A percentile compares a stretch with the other conserved stretches of the same genome.
Evolutionary conservation across 2,113 vertebrate species (phyloP).

Genomic region (Takifugu flavidus): DNA sequence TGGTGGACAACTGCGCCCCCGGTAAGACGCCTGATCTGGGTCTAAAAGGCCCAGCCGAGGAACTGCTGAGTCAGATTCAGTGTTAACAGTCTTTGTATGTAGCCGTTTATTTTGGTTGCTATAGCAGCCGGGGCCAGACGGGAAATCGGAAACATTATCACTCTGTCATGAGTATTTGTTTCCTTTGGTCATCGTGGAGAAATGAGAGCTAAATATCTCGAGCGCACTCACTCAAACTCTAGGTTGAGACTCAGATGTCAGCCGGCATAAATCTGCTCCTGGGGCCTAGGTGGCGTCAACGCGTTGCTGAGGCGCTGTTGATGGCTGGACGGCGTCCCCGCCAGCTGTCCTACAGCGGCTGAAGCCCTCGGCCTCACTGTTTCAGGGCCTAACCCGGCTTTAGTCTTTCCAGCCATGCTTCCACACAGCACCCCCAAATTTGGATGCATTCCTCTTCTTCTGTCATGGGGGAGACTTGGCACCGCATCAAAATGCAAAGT

Average conservation of each 20-base stretch:
- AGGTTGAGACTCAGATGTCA: conserved; percentile 34
- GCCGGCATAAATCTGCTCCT: conserved; percentile 30
- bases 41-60: neutral
- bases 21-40: conserved; percentile 69
- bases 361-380: conserved; percentile 50
- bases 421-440: conserved; percentile 67
- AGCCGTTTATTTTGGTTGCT: conserved; percentile 46
- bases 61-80: conserved; percentile 46
- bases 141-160: conserved; percentile 34
- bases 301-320: conserved; percentile 17
- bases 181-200: conserved; percentile 29
- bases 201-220: conserved; percentile 4
- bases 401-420: conserved; percentile 58
- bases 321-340: conserved; percentile 36
- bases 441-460: conserved; percentile 63
- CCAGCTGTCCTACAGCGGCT: conserved; percentile 68
- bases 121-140: conserved; percentile 35
- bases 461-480: conserved; percentile 55
- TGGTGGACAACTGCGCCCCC: conserved; percentile 92
- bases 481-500: conserved; percentile 42
- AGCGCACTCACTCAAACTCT: neutral
- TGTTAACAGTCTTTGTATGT: conserved; percentile 32
- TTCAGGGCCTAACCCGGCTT: conserved; percentile 38
- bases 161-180: conserved; percentile 33
- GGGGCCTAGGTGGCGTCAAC: conserved; percentile 40